Evolutionary conservation across 2,797 vertebrate species (phyloP).

Genomic region (Spinus pinus): DNA sequence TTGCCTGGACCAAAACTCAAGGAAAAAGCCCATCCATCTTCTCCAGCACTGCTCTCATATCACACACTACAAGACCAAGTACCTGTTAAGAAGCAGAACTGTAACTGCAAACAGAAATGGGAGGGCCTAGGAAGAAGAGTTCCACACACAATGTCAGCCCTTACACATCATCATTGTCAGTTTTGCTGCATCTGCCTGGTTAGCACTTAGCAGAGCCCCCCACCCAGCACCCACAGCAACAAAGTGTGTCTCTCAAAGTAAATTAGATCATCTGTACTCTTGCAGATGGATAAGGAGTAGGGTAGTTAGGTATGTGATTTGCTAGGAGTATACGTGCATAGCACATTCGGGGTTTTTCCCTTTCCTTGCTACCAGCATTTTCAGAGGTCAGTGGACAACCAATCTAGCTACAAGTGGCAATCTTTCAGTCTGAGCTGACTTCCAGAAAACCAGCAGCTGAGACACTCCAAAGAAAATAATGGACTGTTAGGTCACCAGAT

Average conservation of each 20-base stretch:
- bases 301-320: neutral
- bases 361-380: neutral
- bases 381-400: neutral
- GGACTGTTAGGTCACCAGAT: neutral
- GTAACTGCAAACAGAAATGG: neutral
- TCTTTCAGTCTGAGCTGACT: neutral
- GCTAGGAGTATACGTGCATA: rapidly evolving
- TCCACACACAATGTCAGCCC: neutral
- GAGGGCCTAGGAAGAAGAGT: neutral
- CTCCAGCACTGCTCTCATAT: neutral
- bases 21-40: neutral
- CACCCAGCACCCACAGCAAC: neutral
- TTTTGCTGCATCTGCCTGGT: neutral
- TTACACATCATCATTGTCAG: rapidly evolving
- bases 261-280: neutral
- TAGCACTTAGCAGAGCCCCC: neutral
- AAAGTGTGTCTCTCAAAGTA: neutral
- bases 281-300: neutral
- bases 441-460: neutral
- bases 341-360: rapidly evolving
- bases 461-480: neutral
- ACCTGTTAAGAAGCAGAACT: neutral
- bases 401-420: neutral
- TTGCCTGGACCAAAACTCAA: neutral
- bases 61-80: neutral